Base-by-base conservation (phyloP, 2,797 vertebrate species). In the Platyrinchus mystaceus region DNA sequence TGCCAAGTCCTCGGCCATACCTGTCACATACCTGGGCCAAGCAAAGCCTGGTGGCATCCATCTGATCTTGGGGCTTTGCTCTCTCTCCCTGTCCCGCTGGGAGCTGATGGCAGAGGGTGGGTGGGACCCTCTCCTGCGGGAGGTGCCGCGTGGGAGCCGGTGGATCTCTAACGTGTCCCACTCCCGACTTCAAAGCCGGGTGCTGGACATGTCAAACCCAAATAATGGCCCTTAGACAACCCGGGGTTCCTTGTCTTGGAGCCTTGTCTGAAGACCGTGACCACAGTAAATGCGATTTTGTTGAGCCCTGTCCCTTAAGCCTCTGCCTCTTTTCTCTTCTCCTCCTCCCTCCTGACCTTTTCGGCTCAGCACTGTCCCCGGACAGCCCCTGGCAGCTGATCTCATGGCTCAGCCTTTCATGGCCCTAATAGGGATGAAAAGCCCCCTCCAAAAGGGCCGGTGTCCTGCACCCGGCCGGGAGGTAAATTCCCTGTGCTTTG, bases 201-300 rank as follows among this genome's bases (percentile, higher is more conserved):
- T 19, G 2, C 87, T 91, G 95, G 89, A 90, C 88, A 2, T 77
- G 94, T 95, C 97, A 96, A 90, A 88, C 86, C 87, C 94, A 71
- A 91, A 96, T 86, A 96, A 96, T 96, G 93, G 95, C 93, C 94
- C 49, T 95, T 79, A 92, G 89, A 94, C 91, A 92, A 62, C 83
- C 79, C 16, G 30, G 67, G 18, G 93, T 84, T 93, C 87, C 96
- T 96, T 96, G 92, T 96, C 94, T 92, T 60, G 89, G 93, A 81
- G 91, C 59, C 94, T 96, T 93, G 97, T 91, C 96, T 97, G 97
- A 96, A 94, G 95, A 95, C 95, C 94, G 91, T 97, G 97, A 97
- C 95, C 95, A 96, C 41, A 63, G 91, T 95, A 96, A 97, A 97
- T 97, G 95, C 83, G 97, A 97, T 97, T 97, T 97, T 93, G 94